These are phyloP conservation scores for Colletes latitarsis DNA, from an alignment of 1,140 invertebrate genomes.

Conservation along the genomic window DNA sequence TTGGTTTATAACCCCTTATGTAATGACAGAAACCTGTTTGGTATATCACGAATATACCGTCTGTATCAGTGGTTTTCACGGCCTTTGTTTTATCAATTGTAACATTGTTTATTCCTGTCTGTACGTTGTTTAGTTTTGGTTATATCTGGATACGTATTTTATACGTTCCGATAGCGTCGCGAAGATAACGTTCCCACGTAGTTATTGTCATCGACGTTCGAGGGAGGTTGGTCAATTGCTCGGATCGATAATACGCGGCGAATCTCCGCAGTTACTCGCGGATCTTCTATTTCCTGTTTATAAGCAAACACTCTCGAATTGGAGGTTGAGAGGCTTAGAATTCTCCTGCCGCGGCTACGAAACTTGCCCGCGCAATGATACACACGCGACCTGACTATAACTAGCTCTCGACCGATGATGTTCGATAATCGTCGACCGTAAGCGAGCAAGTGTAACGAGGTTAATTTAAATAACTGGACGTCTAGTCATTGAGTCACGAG, in stretches of 20 bases:
- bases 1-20: conserved; percentile 23
- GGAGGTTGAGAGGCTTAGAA: background rate
- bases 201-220: background rate
- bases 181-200: background rate
- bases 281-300: conserved; percentile 18
- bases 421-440: conserved; percentile 56
- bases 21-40: conserved; percentile 48
- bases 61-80: conserved; percentile 29
- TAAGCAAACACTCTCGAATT: conserved; percentile 7
- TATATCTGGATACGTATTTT: too few relatives aligned
- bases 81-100: background rate
- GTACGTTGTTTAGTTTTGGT: too few relatives aligned
- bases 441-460: conserved; percentile 49
- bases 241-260: conserved; percentile 7
- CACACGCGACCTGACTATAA: background rate
- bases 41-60: conserved; percentile 27
- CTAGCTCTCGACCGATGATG: conserved; percentile 19
- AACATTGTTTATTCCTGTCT: background rate
- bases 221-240: conserved; percentile 4
- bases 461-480: conserved; percentile 42
- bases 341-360: background rate
- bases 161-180: background rate
- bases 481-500: background rate
- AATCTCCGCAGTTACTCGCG: background rate
- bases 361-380: conserved; percentile 11